Base-by-base conservation (phyloP, 2,888 invertebrate genomes). In the Antheraea yamamai region DNA sequence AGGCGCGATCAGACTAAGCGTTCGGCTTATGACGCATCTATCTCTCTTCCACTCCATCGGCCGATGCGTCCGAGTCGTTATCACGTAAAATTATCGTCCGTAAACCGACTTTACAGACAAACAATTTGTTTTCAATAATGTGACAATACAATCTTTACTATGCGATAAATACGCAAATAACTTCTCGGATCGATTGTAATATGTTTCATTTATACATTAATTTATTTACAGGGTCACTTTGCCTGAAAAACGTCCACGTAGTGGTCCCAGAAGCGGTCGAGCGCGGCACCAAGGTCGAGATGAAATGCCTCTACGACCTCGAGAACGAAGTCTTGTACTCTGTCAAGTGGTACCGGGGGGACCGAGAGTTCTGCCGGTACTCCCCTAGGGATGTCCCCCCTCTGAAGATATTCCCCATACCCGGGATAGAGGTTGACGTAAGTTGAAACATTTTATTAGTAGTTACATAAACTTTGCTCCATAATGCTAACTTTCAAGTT, bases 291-390 rank as follows among this genome's bases (percentile, higher is more conserved):
- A 95, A 95, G 81, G 96, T 96, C 18, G 93, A 95, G 77, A 94
- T 97, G 81, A 95, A 95, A 82, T 96, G 97, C 84, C 91, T 94
- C 77, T 96, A 96, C 88, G 96, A 96, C 86, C 89, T 96, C 80
- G 96, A 96, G 82, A 95, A 96, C 30, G 97, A 97, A 81, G 95
- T 95, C 68, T 89, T 97, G 68, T 97, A 97, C 88, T 95, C 96
- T 66, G 96, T 97, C 79, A 97, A 97, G 89, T 97, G 97, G 97
- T 96, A 96, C 87, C 94, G 96, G 72, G 96, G 96, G 3, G 95
- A 95, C 78, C 87, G 96, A 6, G 97, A 97, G 88, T 96, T 97
- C 89, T 96, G 96, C 83, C 92, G 96, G 74, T 96, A 95, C 83
- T 94, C 96, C 4, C 96, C 96, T 0, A 92, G 96, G 77, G 96